phyloP scores from a whole-genome alignment of 92 coral and sea anemone species.

The Epizoanthus illoricatus region DNA sequence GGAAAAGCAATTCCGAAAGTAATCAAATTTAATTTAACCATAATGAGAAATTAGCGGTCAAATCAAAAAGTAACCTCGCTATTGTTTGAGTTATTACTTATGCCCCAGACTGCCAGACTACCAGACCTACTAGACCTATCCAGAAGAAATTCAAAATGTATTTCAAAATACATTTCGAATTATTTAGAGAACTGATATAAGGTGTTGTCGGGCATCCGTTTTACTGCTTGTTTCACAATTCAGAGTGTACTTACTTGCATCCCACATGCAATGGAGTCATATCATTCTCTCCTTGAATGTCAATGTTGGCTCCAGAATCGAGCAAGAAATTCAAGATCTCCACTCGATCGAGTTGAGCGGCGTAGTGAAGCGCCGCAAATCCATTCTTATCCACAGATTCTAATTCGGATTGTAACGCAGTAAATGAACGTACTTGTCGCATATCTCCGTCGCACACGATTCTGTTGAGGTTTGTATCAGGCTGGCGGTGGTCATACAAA shows the following conservation, averaged over 20 bases:
- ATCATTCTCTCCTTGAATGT: constrained; percentile 43
- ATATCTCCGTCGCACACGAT: constrained; percentile 24
- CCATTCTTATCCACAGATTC: constrained; percentile 58
- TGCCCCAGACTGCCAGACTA: no score
- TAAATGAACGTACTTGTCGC: not conserved
- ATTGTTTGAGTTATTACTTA: no score
- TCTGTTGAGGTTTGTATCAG: constrained; percentile 8
- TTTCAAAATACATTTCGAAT: no score
- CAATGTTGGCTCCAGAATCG: constrained; percentile 50
- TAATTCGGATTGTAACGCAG: constrained; percentile 6
- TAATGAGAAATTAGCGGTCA: no score
- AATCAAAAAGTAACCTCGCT: no score
- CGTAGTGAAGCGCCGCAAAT: constrained; percentile 60
- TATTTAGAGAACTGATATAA: no score
- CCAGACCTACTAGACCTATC: no score
- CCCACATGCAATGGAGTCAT: constrained; percentile 71
- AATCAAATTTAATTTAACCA: no score
- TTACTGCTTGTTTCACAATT: no score
- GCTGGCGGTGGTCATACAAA: not conserved
- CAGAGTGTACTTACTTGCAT: constrained; percentile 53
- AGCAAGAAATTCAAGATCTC: constrained; percentile 39
- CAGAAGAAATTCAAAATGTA: no score
- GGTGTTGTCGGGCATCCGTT: no score
- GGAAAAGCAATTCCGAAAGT: no score
- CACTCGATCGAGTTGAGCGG: constrained; percentile 62